phyloP scores from a whole-genome alignment of 2,797 vertebrate genomes.

The Amblyopsis hoosieri region DNA sequence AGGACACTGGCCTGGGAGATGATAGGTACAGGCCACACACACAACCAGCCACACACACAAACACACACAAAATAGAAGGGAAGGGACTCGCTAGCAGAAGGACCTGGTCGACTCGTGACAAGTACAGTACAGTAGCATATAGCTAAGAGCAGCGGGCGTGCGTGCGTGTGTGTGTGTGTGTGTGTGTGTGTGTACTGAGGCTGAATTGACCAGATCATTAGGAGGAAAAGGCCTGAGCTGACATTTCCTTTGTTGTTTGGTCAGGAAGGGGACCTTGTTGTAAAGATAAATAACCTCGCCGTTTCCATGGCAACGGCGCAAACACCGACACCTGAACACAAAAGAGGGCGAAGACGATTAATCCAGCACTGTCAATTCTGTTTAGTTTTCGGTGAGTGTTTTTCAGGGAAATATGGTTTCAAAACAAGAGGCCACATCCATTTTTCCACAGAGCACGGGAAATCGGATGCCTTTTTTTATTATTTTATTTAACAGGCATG shows the following conservation, averaged over 20 bases:
- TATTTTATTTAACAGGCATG: conserved; percentile 66
- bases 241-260: conserved; percentile 87
- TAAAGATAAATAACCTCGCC: conserved; percentile 81
- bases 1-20: too few species aligned
- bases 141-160: neutral
- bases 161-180: neutral
- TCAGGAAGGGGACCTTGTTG: conserved; percentile 87
- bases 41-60: too few species aligned
- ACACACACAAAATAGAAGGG: too few species aligned
- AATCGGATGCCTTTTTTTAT: conserved; percentile 71
- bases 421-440: conserved; percentile 75
- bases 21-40: too few species aligned
- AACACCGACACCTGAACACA: conserved; percentile 76
- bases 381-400: conserved; percentile 82
- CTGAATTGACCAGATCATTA: conserved; percentile 75
- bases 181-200: conserved; percentile 17
- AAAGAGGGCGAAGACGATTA: conserved; percentile 81
- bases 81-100: neutral
- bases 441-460: conserved; percentile 81
- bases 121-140: neutral
- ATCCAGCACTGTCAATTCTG: conserved; percentile 87
- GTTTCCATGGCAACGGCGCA: conserved; percentile 86
- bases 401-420: conserved; percentile 81
- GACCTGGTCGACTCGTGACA: neutral
- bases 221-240: conserved; percentile 79